A percentile compares a stretch with the other conserved stretches of the same genome.
Conservation (phyloP, 2,113 vertebrate species). For the Odocoileus virginianus region DNA sequence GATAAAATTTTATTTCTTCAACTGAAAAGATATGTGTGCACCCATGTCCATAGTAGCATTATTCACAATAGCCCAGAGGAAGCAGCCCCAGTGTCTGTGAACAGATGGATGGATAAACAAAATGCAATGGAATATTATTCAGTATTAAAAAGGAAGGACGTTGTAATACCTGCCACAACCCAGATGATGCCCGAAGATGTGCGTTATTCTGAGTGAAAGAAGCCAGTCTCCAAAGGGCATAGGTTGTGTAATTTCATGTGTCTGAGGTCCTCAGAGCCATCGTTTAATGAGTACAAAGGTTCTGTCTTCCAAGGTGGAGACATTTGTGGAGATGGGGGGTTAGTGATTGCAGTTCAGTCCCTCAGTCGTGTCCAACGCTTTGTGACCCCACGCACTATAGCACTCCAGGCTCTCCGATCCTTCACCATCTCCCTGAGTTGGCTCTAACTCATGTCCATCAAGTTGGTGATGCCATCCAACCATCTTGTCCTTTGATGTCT, state of each 20-base stretch:
- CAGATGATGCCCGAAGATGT: accelerated
- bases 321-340: background rate
- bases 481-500: background rate
- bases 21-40: accelerated
- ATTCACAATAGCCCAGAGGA: too few species aligned
- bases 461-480: background rate
- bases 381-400: background rate
- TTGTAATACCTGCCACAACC: accelerated
- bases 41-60: accelerated
- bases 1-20: background rate
- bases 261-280: background rate
- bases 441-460: background rate
- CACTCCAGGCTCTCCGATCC: background rate
- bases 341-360: background rate
- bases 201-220: background rate
- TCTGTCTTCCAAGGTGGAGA: background rate
- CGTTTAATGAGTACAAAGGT: background rate
- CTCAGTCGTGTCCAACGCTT: accelerated
- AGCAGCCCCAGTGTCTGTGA: accelerated
- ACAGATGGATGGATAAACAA: accelerated
- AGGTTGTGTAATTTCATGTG: accelerated
- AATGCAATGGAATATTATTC: accelerated
- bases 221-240: background rate
- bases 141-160: background rate
- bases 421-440: background rate